Percentiles rank a stretch among this genome's conserved stretches.
Evolutionary conservation across 1,140 invertebrate genomes (phyloP).

Genomic region (Zaprionus taronus): DNA sequence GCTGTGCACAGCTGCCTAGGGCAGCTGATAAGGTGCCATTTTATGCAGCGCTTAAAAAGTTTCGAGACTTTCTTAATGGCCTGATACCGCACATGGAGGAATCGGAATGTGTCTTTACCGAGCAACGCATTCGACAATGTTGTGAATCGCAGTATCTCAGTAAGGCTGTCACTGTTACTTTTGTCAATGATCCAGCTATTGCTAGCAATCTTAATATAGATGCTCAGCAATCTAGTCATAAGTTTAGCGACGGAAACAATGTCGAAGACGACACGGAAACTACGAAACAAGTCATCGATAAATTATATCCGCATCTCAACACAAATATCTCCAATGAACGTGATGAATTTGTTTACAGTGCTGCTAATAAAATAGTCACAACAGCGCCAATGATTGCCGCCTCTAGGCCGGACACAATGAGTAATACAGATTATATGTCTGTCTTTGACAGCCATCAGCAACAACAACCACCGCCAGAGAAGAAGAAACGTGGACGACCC

Average conservation of each 20-base stretch:
- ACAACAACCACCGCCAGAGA: conserved; percentile 86
- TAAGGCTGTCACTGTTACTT: not conserved
- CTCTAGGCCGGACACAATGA: not conserved
- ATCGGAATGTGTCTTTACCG: conserved; percentile 95
- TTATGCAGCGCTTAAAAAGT: conserved; percentile 97
- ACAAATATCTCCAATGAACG: conserved; percentile 28
- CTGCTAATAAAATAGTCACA: not conserved
- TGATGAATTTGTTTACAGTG: conserved; percentile 32
- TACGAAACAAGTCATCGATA: conserved; percentile 38
- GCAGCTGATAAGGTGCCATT: conserved; percentile 99
- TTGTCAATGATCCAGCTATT: not conserved
- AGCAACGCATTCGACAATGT: conserved; percentile 88
- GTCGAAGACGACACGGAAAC: conserved; percentile 21
- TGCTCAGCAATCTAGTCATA: conserved; percentile 28
- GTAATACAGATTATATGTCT: conserved; percentile 45
- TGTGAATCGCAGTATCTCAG: conserved; percentile 85
- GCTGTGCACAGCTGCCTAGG: conserved; percentile 97
- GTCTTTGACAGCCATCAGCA: conserved; percentile 50
- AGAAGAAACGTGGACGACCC: conserved; percentile 94
- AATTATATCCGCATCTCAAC: conserved; percentile 34
- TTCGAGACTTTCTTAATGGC: conserved; percentile 97
- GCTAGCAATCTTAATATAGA: conserved; percentile 14
- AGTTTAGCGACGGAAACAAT: conserved; percentile 42
- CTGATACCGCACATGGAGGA: conserved; percentile 94
- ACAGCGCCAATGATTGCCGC: not conserved